Conservation (phyloP, 2,888 invertebrate species). For the Heliconius ismenius region DNA sequence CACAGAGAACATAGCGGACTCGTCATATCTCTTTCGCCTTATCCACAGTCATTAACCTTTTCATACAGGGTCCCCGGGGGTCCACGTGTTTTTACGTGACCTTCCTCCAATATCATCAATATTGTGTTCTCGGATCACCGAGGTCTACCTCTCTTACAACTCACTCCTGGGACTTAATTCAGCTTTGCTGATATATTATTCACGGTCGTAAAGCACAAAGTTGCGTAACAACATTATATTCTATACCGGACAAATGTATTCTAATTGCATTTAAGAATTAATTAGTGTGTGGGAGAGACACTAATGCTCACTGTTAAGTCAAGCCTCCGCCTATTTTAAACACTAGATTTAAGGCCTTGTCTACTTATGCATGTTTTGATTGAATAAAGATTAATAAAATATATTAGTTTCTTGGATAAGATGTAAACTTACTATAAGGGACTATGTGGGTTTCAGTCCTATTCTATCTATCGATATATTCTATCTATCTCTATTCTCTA, state of each 20-base stretch:
- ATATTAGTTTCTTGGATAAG: neutral
- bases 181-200: neutral
- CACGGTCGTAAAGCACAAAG: slow-evolving; percentile 4
- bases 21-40: too few species aligned
- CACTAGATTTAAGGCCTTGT: slow-evolving; percentile 12
- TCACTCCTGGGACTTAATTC: neutral
- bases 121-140: too few species aligned
- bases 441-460: too few species aligned
- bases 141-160: neutral
- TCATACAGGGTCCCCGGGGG: too few species aligned
- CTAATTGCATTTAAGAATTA: slow-evolving; percentile 35
- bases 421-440: neutral
- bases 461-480: too few species aligned
- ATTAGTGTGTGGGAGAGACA: slow-evolving; percentile 33
- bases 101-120: too few species aligned
- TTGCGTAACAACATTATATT: slow-evolving; percentile 13
- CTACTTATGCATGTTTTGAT: neutral
- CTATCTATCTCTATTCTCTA: too few species aligned
- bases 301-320: slow-evolving; percentile 30
- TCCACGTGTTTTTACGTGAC: too few species aligned
- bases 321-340: slow-evolving; percentile 24
- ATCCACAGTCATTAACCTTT: too few species aligned
- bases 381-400: slow-evolving; percentile 9
- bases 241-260: slow-evolving; percentile 28
- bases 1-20: too few species aligned